A percentile compares a stretch with the other conserved stretches of the same genome.
Evolutionary conservation across 2,888 invertebrate genomes (phyloP).

Genomic region (Drosophila meridiana): DNA sequence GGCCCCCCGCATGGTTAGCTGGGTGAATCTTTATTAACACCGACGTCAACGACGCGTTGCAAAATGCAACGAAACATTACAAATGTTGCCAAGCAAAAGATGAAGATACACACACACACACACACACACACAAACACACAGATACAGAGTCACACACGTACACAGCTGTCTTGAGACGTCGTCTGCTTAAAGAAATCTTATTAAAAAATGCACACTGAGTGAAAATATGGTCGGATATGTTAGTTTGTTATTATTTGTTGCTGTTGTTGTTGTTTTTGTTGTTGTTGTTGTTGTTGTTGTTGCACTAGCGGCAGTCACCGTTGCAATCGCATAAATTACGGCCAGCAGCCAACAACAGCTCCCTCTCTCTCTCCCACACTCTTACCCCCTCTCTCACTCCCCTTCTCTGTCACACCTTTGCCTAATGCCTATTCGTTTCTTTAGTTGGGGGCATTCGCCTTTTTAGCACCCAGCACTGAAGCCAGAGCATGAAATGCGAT

Average conservation of each 20-base stretch:
- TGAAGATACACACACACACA: slow-evolving; percentile 27
- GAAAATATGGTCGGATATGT: slow-evolving; percentile 69
- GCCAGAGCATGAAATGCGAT: slow-evolving; percentile 74
- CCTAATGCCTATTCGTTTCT: slow-evolving; percentile 42
- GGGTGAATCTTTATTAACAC: slow-evolving; percentile 76
- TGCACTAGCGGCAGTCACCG: slow-evolving; percentile 77
- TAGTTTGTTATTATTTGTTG: slow-evolving; percentile 49
- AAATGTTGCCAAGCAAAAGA: slow-evolving; percentile 70
- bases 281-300: slow-evolving; percentile 44
- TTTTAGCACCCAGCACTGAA: slow-evolving; percentile 71
- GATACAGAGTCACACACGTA: slow-evolving; percentile 13
- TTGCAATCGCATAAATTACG: slow-evolving; percentile 80
- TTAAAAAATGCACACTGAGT: slow-evolving; percentile 68
- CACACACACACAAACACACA: slow-evolving; percentile 22
- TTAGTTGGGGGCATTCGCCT: slow-evolving; percentile 73
- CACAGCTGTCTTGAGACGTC: slow-evolving; percentile 72
- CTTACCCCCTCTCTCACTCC: neutral
- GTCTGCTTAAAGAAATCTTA: slow-evolving; percentile 79
- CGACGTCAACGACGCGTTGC: slow-evolving; percentile 76
- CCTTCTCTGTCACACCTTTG: slow-evolving; percentile 22
- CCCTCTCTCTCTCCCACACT: neutral
- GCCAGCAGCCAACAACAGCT: slow-evolving; percentile 43
- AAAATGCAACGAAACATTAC: slow-evolving; percentile 78
- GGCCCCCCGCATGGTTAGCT: slow-evolving; percentile 37
- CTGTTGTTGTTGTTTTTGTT: slow-evolving; percentile 44